phyloP scores from a whole-genome alignment of 2,888 invertebrate species.

The Cosmopolites sordidus region DNA sequence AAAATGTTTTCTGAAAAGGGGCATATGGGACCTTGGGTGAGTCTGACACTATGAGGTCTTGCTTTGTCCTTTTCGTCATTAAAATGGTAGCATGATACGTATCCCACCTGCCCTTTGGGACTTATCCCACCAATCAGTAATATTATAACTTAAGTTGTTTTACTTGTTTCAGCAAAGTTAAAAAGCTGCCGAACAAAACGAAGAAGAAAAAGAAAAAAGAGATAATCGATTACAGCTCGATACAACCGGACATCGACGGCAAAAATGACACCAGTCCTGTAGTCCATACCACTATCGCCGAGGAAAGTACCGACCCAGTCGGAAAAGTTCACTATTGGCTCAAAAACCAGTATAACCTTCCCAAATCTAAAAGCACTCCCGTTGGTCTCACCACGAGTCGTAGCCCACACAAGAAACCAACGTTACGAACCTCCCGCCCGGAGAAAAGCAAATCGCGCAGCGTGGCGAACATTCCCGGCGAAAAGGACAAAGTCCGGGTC shows the following conservation, averaged over 20 bases:
- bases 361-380: conserved; percentile 82
- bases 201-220: conserved; percentile 65
- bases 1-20: too few species aligned
- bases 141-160: background rate
- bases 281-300: conserved; percentile 31
- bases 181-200: conserved; percentile 42
- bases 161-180: conserved; percentile 46
- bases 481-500: conserved; percentile 64
- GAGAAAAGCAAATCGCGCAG: conserved; percentile 61
- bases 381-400: conserved; percentile 60
- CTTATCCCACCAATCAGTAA: too few species aligned
- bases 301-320: conserved; percentile 52
- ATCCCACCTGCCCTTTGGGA: too few species aligned
- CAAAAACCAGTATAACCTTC: conserved; percentile 66
- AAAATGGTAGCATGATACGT: too few species aligned
- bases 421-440: conserved; percentile 47
- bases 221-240: conserved; percentile 73
- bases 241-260: conserved; percentile 56
- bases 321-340: conserved; percentile 86
- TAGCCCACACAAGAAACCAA: conserved; percentile 49
- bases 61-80: too few species aligned
- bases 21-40: too few species aligned
- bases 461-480: conserved; percentile 63
- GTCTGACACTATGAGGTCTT: too few species aligned
- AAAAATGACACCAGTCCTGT: conserved; percentile 46